Percentiles rank a stretch among this genome's conserved stretches.
These are phyloP conservation scores for Hedychridium roseum DNA, from an alignment of 2,888 invertebrate species.

Conservation along the genomic window DNA sequence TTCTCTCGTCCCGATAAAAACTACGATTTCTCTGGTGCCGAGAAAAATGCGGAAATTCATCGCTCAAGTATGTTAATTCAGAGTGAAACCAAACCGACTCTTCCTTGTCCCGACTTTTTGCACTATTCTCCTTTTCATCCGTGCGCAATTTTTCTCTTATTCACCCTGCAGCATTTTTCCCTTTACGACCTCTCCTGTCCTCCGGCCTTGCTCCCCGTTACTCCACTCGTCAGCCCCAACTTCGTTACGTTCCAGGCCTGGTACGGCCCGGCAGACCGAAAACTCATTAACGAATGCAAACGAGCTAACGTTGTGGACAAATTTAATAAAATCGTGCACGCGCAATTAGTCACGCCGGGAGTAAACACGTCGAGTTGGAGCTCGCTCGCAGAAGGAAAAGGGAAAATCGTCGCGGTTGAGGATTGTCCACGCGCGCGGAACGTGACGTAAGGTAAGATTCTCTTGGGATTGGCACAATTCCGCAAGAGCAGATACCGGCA, in stretches of 20 bases:
- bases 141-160: slow-evolving; percentile 2
- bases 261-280: slow-evolving; percentile 45
- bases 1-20: no score
- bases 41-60: slow-evolving; percentile 60
- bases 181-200: slow-evolving; percentile 12
- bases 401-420: not conserved
- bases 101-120: slow-evolving; percentile 9
- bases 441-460: not conserved
- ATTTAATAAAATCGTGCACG: slow-evolving; percentile 62
- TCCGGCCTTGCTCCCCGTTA: slow-evolving; percentile 18
- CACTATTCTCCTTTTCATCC: slow-evolving; percentile 1
- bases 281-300: slow-evolving; percentile 63
- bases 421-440: not conserved
- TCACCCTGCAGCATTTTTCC: not conserved
- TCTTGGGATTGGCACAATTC: slow-evolving; percentile 1
- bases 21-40: slow-evolving; percentile 19
- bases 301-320: slow-evolving; percentile 60
- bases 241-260: slow-evolving; percentile 39
- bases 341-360: slow-evolving; percentile 56
- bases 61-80: no score
- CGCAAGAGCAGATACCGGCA: not conserved
- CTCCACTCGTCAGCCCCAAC: slow-evolving; percentile 27
- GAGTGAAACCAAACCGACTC: slow-evolving; percentile 42
- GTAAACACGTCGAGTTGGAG: slow-evolving; percentile 44
- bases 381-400: slow-evolving; percentile 10